A percentile compares a stretch with the other conserved stretches of the same genome.
phyloP scores from a whole-genome alignment of 2,888 invertebrate genomes.

The Microctonus brassicae region DNA sequence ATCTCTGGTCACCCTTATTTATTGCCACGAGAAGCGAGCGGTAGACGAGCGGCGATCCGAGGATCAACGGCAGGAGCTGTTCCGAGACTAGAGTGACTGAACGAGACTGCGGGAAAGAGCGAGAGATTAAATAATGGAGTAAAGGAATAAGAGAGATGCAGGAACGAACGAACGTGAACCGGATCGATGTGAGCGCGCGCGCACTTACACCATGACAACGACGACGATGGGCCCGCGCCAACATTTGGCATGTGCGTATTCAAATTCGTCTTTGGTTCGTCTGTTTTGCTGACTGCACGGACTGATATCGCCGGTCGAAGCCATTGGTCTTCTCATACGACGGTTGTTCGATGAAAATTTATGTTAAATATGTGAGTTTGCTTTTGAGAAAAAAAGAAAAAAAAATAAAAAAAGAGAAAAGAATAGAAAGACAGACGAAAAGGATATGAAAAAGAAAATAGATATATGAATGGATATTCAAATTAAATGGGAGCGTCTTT shows the following conservation, averaged over 20 bases:
- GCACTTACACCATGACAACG: slow-evolving; percentile 30
- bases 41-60: slow-evolving; percentile 39
- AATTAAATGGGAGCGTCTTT: too few relatives aligned
- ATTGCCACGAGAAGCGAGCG: slow-evolving; percentile 61
- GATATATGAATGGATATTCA: too few relatives aligned
- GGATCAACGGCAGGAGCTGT: slow-evolving; percentile 26
- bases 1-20: slow-evolving; percentile 64
- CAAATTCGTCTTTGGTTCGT: slow-evolving; percentile 56
- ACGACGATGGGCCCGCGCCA: slow-evolving; percentile 43
- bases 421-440: too few relatives aligned
- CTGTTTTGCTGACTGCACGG: background rate
- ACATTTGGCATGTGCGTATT: slow-evolving; percentile 65
- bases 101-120: too few relatives aligned
- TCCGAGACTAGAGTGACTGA: slow-evolving; percentile 5
- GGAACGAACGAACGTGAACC: slow-evolving; percentile 26
- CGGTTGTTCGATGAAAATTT: slow-evolving; percentile 11
- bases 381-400: background rate
- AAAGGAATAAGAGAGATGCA: background rate
- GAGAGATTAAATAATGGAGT: background rate
- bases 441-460: background rate
- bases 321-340: background rate
- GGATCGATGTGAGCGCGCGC: slow-evolving; percentile 30
- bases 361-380: background rate
- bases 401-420: background rate
- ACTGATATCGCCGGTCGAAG: background rate